phyloP scores from a whole-genome alignment of 2,113 vertebrate genomes.

The Rhineura floridana region DNA sequence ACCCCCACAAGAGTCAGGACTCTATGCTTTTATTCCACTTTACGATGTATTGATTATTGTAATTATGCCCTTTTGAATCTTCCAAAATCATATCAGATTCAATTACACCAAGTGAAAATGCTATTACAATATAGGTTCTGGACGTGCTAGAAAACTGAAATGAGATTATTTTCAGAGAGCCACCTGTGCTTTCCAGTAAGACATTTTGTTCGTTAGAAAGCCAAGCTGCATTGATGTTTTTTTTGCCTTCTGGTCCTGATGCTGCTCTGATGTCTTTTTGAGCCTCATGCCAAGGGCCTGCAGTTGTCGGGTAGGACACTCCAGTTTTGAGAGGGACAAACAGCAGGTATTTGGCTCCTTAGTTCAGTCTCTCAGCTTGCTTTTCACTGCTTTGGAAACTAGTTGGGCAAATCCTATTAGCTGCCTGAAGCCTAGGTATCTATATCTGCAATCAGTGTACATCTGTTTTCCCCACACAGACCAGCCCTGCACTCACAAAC shows the following conservation, averaged over 20 bases:
- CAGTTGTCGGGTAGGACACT: neutral
- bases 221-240: conserved; percentile 34
- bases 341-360: neutral
- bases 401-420: neutral
- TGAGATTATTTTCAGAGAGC: conserved; percentile 50
- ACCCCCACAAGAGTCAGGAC: conserved; percentile 20
- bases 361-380: neutral
- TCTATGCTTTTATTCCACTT: conserved; percentile 53
- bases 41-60: conserved; percentile 66
- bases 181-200: conserved; percentile 62
- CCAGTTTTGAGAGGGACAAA: neutral
- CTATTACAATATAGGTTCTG: conserved; percentile 55
- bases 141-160: conserved; percentile 36
- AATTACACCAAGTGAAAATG: conserved; percentile 71
- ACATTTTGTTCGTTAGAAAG: conserved; percentile 35
- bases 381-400: neutral
- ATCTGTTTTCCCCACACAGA: neutral
- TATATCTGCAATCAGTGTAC: neutral
- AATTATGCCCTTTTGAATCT: conserved; percentile 66
- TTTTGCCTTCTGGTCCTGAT: conserved; percentile 19
- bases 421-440: neutral
- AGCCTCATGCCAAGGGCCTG: conserved; percentile 13
- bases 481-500: neutral
- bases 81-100: conserved; percentile 58
- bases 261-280: conserved; percentile 20